phyloP scores from a whole-genome alignment of 1,140 invertebrate genomes.

The Conus ventricosus region DNA sequence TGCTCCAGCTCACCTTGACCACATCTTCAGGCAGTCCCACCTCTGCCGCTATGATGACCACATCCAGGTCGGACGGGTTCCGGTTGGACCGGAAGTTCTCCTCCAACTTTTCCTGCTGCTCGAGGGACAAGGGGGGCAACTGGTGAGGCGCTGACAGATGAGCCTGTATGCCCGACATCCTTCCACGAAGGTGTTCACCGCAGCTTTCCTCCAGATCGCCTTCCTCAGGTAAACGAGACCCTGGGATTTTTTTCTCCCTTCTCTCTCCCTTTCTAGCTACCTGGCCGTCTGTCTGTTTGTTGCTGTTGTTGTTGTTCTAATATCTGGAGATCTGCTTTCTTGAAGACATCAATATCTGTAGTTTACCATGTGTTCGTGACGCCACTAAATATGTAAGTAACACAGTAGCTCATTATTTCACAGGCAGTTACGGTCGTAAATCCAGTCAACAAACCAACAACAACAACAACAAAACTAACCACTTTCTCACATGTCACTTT shows the following conservation, averaged over 20 bases:
- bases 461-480: too few relatives aligned
- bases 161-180: slow-evolving; percentile 50
- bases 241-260: background rate
- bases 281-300: background rate
- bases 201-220: background rate
- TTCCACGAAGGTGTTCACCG: too few relatives aligned
- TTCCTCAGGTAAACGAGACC: background rate
- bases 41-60: slow-evolving; percentile 59
- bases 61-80: slow-evolving; percentile 62
- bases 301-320: too few relatives aligned
- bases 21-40: slow-evolving; percentile 53
- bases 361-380: too few relatives aligned
- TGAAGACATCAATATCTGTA: too few relatives aligned
- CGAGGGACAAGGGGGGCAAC: slow-evolving; percentile 53
- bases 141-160: slow-evolving; percentile 58
- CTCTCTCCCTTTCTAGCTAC: slow-evolving; percentile 7
- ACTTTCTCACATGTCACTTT: too few relatives aligned
- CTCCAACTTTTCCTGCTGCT: slow-evolving; percentile 57
- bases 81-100: slow-evolving; percentile 58
- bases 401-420: too few relatives aligned
- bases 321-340: too few relatives aligned
- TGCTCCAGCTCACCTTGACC: slow-evolving; percentile 49
- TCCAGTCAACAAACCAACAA: too few relatives aligned
- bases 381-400: too few relatives aligned
- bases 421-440: too few relatives aligned